Evolutionary conservation across 2,888 invertebrate genomes (phyloP), one percentile per base, ranked within the genome.

Genomic region (Protula sp.): DNA sequence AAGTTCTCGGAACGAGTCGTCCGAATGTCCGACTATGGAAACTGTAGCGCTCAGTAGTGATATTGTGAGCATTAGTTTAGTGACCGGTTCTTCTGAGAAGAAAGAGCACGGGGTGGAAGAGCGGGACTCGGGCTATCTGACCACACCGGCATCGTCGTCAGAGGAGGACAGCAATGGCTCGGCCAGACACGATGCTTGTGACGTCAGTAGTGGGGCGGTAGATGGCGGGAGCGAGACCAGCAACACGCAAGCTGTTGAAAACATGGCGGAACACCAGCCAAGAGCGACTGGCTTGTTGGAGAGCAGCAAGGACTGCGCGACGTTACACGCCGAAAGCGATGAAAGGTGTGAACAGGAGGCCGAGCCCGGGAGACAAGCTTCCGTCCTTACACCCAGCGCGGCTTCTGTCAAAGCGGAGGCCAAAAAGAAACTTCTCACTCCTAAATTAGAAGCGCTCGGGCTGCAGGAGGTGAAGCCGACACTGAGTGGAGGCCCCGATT

Each of bases 401-500:
- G 38, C 9, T 19, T 38, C 9, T 38, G 38, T 38, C 9, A 38
- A 38, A 38, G 9, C 38, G 9, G 19, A 38, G 38, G 9, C 9
- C 9, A 38, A 19, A 38, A 38, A 38, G 19, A n/a, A n/a, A n/a
- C n/a, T n/a, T n/a, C n/a, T n/a, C n/a, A 38, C 38, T 14, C 38
- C 38, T 14, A 19, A 14, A 38, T 38, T 38, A 38, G 9, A 9
- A 19, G 19, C 9, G 9, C 9, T 19, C 38, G 38, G 9, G 9
- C 19, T 38, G 19, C 38, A 9, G 5, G 61, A 58, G 30, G 61
- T 58, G 31, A 52, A 64, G 63, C 87, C 87, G 0, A 81, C 78
- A 24, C 73, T 87, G 1, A 85, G 84, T 65, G 85, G 86, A 1
- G 81, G 81, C 52, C 79, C 84, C 0, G 83, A 84, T 65, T 82